Conservation (phyloP, 37 sponge, comb jelly and placozoan species). For the Spongilla lacustris region DNA sequence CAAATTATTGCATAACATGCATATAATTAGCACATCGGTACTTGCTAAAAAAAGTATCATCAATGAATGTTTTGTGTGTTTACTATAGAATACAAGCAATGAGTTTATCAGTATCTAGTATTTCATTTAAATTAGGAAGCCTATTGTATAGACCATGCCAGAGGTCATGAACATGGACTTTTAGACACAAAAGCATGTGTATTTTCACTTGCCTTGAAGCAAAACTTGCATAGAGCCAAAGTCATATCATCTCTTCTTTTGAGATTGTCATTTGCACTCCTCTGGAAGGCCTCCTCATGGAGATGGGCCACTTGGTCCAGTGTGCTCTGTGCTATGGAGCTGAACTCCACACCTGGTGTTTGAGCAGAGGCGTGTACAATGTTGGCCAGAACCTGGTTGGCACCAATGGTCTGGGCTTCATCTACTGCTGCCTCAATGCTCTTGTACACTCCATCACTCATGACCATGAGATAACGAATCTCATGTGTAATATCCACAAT, state of each 20-base stretch:
- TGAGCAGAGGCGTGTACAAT: conserved; percentile 18
- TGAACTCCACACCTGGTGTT: conserved; percentile 2
- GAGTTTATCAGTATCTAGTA: too few species aligned
- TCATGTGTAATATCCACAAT: not conserved
- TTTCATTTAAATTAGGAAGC: too few species aligned
- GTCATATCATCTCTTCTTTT: conserved; percentile 88
- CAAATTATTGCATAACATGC: too few species aligned
- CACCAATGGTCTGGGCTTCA: conserved; percentile 18
- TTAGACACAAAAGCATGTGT: not conserved
- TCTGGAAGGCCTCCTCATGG: conserved; percentile 46
- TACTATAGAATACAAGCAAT: too few species aligned
- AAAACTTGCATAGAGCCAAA: conserved; percentile 56
- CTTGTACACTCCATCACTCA: conserved; percentile 92
- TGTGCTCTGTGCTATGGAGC: conserved; percentile 28
- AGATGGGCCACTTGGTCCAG: conserved; percentile 35
- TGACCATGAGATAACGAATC: conserved; percentile 71
- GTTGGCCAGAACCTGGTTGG: conserved; percentile 26
- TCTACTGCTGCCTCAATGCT: conserved; percentile 55
- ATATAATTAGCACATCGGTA: too few species aligned
- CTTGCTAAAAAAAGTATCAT: too few species aligned
- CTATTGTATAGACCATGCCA: too few species aligned
- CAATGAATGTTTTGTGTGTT: too few species aligned
- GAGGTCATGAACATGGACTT: too few species aligned
- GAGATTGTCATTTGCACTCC: conserved; percentile 4
- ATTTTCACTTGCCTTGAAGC: not conserved